phyloP scores from a whole-genome alignment of 2,113 vertebrate genomes.

The Austrofundulus limnaeus region DNA sequence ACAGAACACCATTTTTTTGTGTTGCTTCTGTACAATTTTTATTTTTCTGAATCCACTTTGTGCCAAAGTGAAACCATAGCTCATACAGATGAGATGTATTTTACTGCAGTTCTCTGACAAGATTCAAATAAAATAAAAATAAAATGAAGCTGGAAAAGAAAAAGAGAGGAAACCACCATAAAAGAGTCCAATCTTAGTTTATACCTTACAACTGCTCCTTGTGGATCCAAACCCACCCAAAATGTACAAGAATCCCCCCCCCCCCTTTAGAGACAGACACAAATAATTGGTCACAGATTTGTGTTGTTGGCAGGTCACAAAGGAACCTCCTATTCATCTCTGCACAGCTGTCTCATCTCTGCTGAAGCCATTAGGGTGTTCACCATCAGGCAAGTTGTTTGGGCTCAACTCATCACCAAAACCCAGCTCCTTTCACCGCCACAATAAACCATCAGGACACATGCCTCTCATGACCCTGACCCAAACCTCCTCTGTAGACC shows the following conservation, averaged over 20 bases:
- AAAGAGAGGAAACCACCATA: no score
- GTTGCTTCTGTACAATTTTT: neutral
- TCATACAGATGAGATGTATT: neutral
- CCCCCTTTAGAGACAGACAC: slow-evolving; percentile 77
- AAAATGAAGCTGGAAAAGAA: no score
- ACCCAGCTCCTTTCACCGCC: slow-evolving; percentile 67
- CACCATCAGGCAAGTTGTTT: slow-evolving; percentile 20
- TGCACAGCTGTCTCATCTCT: slow-evolving; percentile 74
- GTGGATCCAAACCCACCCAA: slow-evolving; percentile 43
- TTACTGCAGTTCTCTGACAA: slow-evolving; percentile 6
- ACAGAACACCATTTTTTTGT: slow-evolving; percentile 13
- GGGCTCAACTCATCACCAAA: slow-evolving; percentile 39
- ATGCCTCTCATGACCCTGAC: slow-evolving; percentile 74
- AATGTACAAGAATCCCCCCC: slow-evolving; percentile 66
- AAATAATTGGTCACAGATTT: slow-evolving; percentile 84
- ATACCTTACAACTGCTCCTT: slow-evolving; percentile 31
- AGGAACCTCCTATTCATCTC: slow-evolving; percentile 80
- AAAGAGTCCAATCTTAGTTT: slow-evolving; percentile 1
- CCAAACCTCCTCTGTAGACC: slow-evolving; percentile 42
- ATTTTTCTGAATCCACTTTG: neutral
- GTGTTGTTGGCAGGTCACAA: slow-evolving; percentile 76
- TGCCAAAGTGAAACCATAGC: neutral
- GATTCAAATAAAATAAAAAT: no score
- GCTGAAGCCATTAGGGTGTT: slow-evolving; percentile 23
- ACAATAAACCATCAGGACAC: slow-evolving; percentile 63